Evolutionary conservation across 2,888 invertebrate species (phyloP).

Genomic region (Archips xylosteana): DNA sequence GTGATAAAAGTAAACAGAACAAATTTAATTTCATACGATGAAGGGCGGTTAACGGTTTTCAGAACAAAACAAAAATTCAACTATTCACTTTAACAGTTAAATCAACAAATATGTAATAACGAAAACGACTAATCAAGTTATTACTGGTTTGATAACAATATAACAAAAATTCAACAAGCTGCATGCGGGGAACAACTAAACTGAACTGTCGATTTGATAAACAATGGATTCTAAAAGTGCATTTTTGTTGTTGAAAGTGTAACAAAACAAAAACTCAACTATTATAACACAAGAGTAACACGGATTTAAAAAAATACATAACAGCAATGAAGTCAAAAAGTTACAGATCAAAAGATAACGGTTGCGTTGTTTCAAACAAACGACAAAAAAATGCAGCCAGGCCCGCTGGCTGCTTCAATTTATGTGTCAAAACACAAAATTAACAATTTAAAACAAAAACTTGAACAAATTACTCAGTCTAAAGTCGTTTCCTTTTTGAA

Average conservation of each 20-base stretch:
- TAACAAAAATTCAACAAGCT: constrained; percentile 46
- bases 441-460: constrained; percentile 56
- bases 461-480: constrained; percentile 48
- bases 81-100: constrained; percentile 46
- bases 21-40: not conserved
- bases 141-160: constrained; percentile 36
- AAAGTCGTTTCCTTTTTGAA: constrained; percentile 19
- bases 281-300: constrained; percentile 45
- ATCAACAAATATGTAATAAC: constrained; percentile 47
- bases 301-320: constrained; percentile 32
- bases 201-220: constrained; percentile 5
- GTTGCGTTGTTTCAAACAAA: not conserved
- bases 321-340: constrained; percentile 15
- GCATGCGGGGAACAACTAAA: not conserved
- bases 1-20: not conserved
- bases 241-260: not conserved
- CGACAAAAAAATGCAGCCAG: constrained; percentile 15
- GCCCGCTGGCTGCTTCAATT: constrained; percentile 29
- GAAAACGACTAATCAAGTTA: constrained; percentile 38
- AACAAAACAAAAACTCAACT: constrained; percentile 52
- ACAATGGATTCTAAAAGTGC: not conserved
- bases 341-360: constrained; percentile 7
- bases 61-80: constrained; percentile 59
- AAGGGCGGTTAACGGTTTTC: not conserved
- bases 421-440: constrained; percentile 40